Conservation (phyloP, 2,888 invertebrate genomes). For the Crepidodera aurea region DNA sequence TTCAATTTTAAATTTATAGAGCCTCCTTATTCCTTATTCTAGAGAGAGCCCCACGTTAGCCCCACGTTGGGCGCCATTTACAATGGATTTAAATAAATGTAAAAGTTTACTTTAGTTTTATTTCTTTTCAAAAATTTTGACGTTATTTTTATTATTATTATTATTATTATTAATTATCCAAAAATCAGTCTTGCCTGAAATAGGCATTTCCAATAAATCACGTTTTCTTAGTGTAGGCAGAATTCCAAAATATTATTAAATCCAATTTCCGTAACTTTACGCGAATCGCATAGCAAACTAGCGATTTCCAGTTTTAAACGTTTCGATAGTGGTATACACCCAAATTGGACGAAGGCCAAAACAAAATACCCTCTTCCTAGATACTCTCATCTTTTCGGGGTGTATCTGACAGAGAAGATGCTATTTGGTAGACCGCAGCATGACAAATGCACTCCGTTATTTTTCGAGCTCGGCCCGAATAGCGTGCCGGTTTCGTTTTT, state of each 20-base stretch:
- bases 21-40: no score
- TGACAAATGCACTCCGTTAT: slow-evolving; percentile 55
- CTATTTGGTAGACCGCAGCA: slow-evolving; percentile 47
- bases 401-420: slow-evolving; percentile 41
- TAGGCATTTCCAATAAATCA: background rate
- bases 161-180: no score
- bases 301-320: slow-evolving; percentile 46
- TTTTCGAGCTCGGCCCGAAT: slow-evolving; percentile 41
- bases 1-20: no score
- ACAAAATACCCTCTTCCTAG: slow-evolving; percentile 39
- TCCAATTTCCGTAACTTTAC: slow-evolving; percentile 48
- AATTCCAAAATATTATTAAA: slow-evolving; percentile 43
- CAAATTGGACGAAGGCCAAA: slow-evolving; percentile 55
- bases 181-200: background rate
- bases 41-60: no score
- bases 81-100: no score
- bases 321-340: slow-evolving; percentile 47
- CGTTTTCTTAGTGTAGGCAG: slow-evolving; percentile 6
- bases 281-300: slow-evolving; percentile 47
- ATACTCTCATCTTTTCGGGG: slow-evolving; percentile 45
- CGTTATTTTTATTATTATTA: no score
- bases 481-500: slow-evolving; percentile 32
- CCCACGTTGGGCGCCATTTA: no score
- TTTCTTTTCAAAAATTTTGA: no score
- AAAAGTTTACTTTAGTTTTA: no score